Base-by-base conservation (phyloP, 2,797 vertebrate species). In the Emys orbicularis region DNA sequence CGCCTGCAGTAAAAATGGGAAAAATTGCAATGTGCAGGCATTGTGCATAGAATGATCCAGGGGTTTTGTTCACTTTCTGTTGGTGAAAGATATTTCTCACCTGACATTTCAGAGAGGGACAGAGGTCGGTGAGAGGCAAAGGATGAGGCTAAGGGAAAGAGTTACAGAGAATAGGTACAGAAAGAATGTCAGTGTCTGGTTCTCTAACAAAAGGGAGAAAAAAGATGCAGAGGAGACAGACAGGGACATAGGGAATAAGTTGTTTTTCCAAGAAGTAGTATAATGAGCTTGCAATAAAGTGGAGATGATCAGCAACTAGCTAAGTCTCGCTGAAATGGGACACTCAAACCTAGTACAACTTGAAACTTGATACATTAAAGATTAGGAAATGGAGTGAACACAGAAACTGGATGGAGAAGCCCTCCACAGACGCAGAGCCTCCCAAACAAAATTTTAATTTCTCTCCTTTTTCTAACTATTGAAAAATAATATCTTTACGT, bases 1-100 rank as follows among this genome's bases (percentile, higher is more conserved):
- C 79, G 92, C 92, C 88, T 56, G 34, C 80, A 85, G 85, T 84
- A 82, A 29, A 52, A 92, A n/a, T 15, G 29, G n/a, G 85, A 82
- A 52, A 31, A 87, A 57, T 72, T 79, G n/a, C 81, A 84, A 50
- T 57, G 44, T 12, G 77, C 53, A 85, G 80, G 84, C 79, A 61
- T 3, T 29, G 37, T 34, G n/a, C 85, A 41, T 49, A 89, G 50
- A 72, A 4, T 85, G 68, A 72, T n/a, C 37, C 9, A 23, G 68
- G 37, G 10, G 79, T 65, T 93, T 84, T 41, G 41, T 90, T 92
- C 80, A 85, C 19, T 86, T 85, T 44, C 37, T 91, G 53, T 72
- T 85, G 50, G 37, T 79, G 44, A 81, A 79, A 3, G 81, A 59
- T 27, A 79, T 95, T 82, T 85, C 83, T 87, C 81, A 86, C 47